phyloP scores from a whole-genome alignment of 2,113 vertebrate species.

The Oncorhynchus nerka region DNA sequence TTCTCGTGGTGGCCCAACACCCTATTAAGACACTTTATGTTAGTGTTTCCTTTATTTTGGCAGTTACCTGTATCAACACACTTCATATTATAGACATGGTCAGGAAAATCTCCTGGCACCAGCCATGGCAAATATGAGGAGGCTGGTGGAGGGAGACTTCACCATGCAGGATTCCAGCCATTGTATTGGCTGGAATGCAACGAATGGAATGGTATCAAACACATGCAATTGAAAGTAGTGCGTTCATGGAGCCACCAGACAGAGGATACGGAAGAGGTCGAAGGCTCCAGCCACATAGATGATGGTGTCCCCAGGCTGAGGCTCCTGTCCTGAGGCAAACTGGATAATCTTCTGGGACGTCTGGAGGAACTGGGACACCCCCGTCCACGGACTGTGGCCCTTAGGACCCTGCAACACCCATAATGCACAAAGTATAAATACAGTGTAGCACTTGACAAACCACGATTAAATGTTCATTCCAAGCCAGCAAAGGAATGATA shows the following conservation, averaged over 20 bases:
- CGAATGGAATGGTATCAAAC: too few species aligned
- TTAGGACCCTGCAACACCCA: slow-evolving; percentile 76
- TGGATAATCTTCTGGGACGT: slow-evolving; percentile 98
- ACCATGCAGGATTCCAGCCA: too few species aligned
- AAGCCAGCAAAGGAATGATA: neutral
- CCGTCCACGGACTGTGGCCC: slow-evolving; percentile 92
- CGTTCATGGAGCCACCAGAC: neutral
- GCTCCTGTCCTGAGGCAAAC: slow-evolving; percentile 96
- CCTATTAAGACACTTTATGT: too few species aligned
- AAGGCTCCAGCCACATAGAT: slow-evolving; percentile 97
- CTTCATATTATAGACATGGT: too few species aligned
- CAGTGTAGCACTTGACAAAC: neutral
- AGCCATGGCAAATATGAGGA: too few species aligned
- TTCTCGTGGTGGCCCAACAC: too few species aligned
- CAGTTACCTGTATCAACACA: too few species aligned
- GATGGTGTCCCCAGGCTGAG: slow-evolving; percentile 87
- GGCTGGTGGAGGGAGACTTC: too few species aligned
- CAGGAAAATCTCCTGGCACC: too few species aligned
- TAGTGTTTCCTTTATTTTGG: too few species aligned
- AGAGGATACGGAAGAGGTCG: slow-evolving; percentile 95
- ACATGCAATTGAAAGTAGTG: neutral
- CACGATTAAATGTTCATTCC: neutral
- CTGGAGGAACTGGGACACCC: slow-evolving; percentile 95
- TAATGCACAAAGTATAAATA: slow-evolving; percentile 43
- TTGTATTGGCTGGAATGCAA: too few species aligned